Percentiles rank a stretch among this genome's conserved stretches.
These are phyloP conservation scores for Lepidocyrtinus sp. DNA, from an alignment of 2,888 invertebrate genomes.

Conservation along the genomic window DNA sequence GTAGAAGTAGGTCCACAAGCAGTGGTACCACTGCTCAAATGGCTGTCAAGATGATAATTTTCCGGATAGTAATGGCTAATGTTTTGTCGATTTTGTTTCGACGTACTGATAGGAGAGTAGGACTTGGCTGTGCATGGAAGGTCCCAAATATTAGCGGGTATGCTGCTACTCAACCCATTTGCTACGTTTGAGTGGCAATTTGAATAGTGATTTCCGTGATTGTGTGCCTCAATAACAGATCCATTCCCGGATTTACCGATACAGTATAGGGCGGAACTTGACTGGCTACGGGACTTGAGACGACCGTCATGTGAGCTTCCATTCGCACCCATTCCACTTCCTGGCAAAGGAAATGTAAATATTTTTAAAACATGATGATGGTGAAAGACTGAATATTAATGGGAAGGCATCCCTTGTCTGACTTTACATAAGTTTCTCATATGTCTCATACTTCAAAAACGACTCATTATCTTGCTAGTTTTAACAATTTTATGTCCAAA, in stretches of 20 bases:
- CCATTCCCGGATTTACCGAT: constrained; percentile 60
- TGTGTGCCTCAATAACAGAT: constrained; percentile 47
- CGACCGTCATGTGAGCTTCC: constrained; percentile 67
- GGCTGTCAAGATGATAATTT: constrained; percentile 58
- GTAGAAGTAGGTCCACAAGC: constrained; percentile 19
- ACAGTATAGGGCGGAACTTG: constrained; percentile 68
- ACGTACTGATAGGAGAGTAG: constrained; percentile 64
- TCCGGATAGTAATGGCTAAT: constrained; percentile 54
- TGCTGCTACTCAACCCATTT: constrained; percentile 66
- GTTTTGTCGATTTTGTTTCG: constrained; percentile 60
- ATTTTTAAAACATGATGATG: too few relatives aligned
- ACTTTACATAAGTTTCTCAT: too few relatives aligned
- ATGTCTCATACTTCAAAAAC: too few relatives aligned
- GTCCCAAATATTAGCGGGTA: constrained; percentile 69
- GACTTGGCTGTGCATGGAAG: constrained; percentile 65
- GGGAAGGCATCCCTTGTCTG: too few relatives aligned
- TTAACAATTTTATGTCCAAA: too few relatives aligned
- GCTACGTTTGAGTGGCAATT: constrained; percentile 49
- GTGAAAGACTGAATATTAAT: too few relatives aligned
- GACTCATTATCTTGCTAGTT: too few relatives aligned
- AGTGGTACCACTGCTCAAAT: constrained; percentile 43
- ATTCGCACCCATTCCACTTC: constrained; percentile 70
- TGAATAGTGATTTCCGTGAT: constrained; percentile 53
- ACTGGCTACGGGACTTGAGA: constrained; percentile 69
- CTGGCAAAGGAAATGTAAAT: constrained; percentile 48